A percentile compares a stretch with the other conserved stretches of the same genome.
phyloP scores from a whole-genome alignment of 2,797 vertebrate genomes.

The Peromyscus attwateri region DNA sequence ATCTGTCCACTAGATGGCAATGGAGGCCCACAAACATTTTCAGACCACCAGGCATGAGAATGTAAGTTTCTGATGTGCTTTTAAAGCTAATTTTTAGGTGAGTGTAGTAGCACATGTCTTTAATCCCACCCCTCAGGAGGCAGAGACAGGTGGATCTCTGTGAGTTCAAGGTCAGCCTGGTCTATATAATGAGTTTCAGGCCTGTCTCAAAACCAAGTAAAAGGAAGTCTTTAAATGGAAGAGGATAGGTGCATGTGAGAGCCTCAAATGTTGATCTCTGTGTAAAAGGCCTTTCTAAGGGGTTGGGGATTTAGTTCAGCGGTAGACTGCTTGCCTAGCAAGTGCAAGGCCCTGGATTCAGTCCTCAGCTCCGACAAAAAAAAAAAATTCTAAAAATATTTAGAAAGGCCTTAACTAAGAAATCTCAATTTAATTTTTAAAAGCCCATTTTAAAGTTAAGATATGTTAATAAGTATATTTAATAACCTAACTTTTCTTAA shows the following conservation, averaged over 20 bases:
- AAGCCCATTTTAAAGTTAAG: neutral
- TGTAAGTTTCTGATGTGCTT: neutral
- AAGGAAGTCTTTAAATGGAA: neutral
- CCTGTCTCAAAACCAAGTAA: neutral
- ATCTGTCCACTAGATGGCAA: constrained; percentile 63
- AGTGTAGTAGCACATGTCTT: neutral
- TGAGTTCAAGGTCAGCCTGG: neutral
- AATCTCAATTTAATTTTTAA: neutral
- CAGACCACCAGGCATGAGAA: neutral
- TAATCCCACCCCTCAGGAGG: neutral
- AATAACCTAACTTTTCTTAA: constrained; percentile 9
- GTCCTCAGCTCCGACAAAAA: no score
- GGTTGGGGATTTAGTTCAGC: no score
- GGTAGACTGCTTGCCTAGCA: no score
- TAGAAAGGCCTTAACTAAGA: no score
- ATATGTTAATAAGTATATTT: neutral
- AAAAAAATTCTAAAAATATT: no score
- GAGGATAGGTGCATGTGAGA: neutral
- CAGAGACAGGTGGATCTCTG: neutral
- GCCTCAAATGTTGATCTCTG: neutral
- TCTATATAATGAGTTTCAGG: neutral
- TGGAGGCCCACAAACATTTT: neutral
- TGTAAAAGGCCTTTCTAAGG: neutral
- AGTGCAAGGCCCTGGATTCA: no score
- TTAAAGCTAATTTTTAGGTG: neutral